Base-by-base conservation (phyloP, 2,888 invertebrate genomes). In the Cybosia mesomella region DNA sequence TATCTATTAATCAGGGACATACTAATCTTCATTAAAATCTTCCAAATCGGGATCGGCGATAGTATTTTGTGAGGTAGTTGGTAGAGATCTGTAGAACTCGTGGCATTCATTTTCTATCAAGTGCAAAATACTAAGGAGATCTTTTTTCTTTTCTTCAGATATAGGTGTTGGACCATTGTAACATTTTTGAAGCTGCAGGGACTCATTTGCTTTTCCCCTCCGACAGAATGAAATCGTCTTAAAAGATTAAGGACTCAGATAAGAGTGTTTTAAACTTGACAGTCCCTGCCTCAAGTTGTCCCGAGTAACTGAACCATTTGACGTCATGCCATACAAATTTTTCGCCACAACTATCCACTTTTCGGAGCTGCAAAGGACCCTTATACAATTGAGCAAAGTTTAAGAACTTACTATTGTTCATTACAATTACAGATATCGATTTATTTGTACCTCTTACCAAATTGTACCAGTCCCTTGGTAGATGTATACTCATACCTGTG, bases 381-480 rank as follows among this genome's bases (percentile, higher is more conserved):
- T 21, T 54, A 21, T 21, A 21, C 21, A 54, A 21, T 54, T n/a
- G 43, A 43, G 43, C 54, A 54, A 54, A 54, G 21, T 54, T 9
- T 21, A 54, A 54, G 21, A 54, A 54, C n/a, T 21, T 21, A 21
- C 54, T 54, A 21, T 54, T n/a, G 21, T 21, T n/a, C 54, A 54
- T 54, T 54, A n/a, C 21, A 21, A 9, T 54, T 32, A 32, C 32
- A 3, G 32, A 32, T 32, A 32, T 32, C 32, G 32, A 32, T n/a
- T 54, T 54, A 21, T 54, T 54, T 54, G 54, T 21, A 21, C 21
- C 54, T 21, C 54, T 54, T 54, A 54, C 54, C n/a, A 54, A 54
- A 21, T 54, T 49, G 49, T 49, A 28, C 61, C 49, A 61, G 61
- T 61, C 61, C 15, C 24, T 49, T 61, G 61, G 61, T 18, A 49